Evolutionary conservation across 2,797 vertebrate genomes (phyloP).

Genomic region (Microctenopoma lineatum): DNA sequence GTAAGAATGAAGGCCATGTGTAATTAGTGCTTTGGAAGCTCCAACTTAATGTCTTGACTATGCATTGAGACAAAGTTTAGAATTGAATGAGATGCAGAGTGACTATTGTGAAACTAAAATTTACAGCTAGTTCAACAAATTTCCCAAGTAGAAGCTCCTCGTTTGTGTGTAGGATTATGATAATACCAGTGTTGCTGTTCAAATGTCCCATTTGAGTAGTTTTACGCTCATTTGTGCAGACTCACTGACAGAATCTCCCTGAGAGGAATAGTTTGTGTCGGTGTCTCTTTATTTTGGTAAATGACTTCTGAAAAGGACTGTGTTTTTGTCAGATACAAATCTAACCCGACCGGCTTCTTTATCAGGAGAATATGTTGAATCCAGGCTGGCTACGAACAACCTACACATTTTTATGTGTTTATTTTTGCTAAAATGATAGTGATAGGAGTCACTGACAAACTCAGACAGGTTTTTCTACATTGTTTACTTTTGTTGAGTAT

Average conservation of each 20-base stretch:
- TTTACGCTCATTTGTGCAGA: background rate
- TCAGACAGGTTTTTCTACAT: constrained; percentile 20
- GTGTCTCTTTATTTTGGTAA: background rate
- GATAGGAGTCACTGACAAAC: background rate
- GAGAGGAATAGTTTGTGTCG: background rate
- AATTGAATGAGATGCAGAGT: constrained; percentile 1
- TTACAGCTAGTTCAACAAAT: constrained; percentile 1
- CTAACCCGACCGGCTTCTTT: background rate
- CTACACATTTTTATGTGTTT: background rate
- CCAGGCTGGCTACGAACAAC: background rate
- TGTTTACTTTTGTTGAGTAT: background rate
- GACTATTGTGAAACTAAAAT: background rate
- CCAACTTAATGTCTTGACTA: constrained; percentile 43
- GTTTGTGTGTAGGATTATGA: background rate
- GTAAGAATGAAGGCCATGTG: constrained; percentile 27
- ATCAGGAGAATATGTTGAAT: background rate
- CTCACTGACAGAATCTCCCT: background rate
- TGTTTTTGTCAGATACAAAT: constrained; percentile 3
- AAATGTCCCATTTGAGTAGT: background rate
- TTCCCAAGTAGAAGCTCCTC: background rate
- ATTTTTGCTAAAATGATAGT: background rate
- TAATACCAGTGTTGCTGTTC: background rate
- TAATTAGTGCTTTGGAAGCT: constrained; percentile 47
- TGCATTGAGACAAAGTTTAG: constrained; percentile 23
- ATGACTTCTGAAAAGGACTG: background rate